Conservation (phyloP, 1,140 invertebrate species). For the Archivesica marissinica region DNA sequence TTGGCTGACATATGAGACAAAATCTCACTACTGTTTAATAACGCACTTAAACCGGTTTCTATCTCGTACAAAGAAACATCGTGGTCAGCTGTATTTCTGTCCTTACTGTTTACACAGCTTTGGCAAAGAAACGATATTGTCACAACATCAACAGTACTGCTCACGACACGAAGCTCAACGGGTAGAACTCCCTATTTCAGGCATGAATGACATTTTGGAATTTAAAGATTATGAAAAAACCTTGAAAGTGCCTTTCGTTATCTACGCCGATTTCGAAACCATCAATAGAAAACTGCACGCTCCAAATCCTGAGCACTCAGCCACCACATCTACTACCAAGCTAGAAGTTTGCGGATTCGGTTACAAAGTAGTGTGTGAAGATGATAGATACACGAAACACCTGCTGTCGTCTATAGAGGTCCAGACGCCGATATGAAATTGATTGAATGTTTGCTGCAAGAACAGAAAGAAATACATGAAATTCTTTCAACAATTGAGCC, state of each 20-base stretch:
- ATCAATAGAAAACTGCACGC: slow-evolving; percentile 17
- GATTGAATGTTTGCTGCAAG: slow-evolving; percentile 7
- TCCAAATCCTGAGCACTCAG: background rate
- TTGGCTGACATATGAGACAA: background rate
- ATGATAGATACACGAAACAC: slow-evolving; percentile 15
- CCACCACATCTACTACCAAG: background rate
- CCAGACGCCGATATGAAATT: background rate
- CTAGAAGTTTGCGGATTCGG: background rate
- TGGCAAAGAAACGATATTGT: no score
- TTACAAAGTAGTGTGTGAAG: slow-evolving; percentile 3
- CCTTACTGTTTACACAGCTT: no score
- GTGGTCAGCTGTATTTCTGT: no score
- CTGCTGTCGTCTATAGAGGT: slow-evolving; percentile 8
- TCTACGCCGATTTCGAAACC: slow-evolving; percentile 38
- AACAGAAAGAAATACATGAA: slow-evolving; percentile 18
- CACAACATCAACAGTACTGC: no score
- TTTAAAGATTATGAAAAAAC: slow-evolving; percentile 50
- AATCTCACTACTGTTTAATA: background rate
- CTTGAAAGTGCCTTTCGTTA: slow-evolving; percentile 11
- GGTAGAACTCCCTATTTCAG: no score
- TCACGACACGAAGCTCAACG: no score
- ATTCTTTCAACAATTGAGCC: background rate
- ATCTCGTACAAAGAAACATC: background rate
- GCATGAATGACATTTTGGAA: no score
- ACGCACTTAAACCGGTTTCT: background rate